These are phyloP conservation scores for Lordiphosa collinella DNA, from an alignment of 1,140 invertebrate species.

Conservation along the genomic window DNA sequence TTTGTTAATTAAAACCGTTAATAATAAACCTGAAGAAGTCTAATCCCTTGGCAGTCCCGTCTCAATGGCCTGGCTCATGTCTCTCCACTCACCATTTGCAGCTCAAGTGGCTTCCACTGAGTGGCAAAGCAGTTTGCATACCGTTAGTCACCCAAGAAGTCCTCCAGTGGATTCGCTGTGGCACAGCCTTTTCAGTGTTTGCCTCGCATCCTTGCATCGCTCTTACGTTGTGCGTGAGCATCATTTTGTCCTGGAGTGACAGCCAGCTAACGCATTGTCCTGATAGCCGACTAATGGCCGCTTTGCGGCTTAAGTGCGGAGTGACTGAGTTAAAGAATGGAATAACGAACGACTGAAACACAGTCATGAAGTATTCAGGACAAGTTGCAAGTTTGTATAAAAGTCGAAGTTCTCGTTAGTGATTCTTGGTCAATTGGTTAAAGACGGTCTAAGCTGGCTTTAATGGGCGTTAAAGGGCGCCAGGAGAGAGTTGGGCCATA, in stretches of 20 bases:
- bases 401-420: slow-evolving; percentile 17
- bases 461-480: background rate
- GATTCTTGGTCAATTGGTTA: slow-evolving; percentile 30
- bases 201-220: background rate
- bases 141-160: slow-evolving; percentile 34
- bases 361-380: slow-evolving; percentile 63
- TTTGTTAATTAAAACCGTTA: slow-evolving; percentile 31
- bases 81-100: slow-evolving; percentile 17
- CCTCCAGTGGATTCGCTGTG: background rate
- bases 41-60: background rate
- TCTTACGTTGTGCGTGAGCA: slow-evolving; percentile 7
- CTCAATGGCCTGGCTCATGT: slow-evolving; percentile 21
- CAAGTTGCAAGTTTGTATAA: slow-evolving; percentile 21
- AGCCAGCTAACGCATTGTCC: slow-evolving; percentile 16
- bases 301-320: slow-evolving; percentile 64
- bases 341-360: slow-evolving; percentile 22
- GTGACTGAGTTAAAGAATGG: background rate
- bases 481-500: too few relatives aligned
- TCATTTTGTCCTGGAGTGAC: slow-evolving; percentile 33
- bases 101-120: slow-evolving; percentile 38
- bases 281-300: slow-evolving; percentile 60
- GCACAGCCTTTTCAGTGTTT: slow-evolving; percentile 63
- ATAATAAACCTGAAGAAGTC: slow-evolving; percentile 11
- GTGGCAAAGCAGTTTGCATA: slow-evolving; percentile 60
- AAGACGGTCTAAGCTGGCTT: slow-evolving; percentile 2